A percentile compares a stretch with the other conserved stretches of the same genome.
Evolutionary conservation across 2,113 vertebrate species (phyloP).

Genomic region (Bubo bubo): DNA sequence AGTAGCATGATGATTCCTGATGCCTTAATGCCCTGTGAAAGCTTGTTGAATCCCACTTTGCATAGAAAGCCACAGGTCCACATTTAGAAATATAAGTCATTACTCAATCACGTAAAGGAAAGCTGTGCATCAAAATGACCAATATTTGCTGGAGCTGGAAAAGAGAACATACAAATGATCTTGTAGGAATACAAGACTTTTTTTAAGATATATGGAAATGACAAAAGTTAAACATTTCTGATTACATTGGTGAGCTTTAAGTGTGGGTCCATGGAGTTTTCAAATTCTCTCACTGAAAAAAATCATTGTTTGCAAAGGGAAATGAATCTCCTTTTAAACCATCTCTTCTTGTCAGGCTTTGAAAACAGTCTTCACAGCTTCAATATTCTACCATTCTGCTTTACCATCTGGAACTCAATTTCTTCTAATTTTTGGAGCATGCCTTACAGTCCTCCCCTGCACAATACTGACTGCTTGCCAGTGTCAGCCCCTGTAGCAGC

Average conservation of each 20-base stretch:
- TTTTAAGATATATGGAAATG: not conserved
- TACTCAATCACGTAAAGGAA: not conserved
- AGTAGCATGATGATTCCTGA: not conserved
- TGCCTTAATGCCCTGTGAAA: not conserved
- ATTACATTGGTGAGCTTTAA: not conserved
- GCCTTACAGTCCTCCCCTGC: not conserved
- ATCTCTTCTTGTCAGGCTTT: not conserved
- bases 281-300: not conserved
- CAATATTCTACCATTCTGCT: not conserved
- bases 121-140: not conserved
- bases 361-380: not conserved
- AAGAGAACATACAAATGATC: not conserved
- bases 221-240: not conserved
- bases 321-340: not conserved
- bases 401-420: not conserved
- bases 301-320: not conserved
- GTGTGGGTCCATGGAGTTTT: not conserved
- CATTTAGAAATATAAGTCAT: not conserved
- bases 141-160: not conserved
- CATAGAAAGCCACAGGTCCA: not conserved
- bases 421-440: not conserved
- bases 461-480: not conserved
- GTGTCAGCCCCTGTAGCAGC: not conserved
- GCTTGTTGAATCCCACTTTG: not conserved
- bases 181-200: not conserved